These are phyloP conservation scores for Melieria crassipennis DNA, from an alignment of 2,888 invertebrate genomes.

Conservation along the genomic window DNA sequence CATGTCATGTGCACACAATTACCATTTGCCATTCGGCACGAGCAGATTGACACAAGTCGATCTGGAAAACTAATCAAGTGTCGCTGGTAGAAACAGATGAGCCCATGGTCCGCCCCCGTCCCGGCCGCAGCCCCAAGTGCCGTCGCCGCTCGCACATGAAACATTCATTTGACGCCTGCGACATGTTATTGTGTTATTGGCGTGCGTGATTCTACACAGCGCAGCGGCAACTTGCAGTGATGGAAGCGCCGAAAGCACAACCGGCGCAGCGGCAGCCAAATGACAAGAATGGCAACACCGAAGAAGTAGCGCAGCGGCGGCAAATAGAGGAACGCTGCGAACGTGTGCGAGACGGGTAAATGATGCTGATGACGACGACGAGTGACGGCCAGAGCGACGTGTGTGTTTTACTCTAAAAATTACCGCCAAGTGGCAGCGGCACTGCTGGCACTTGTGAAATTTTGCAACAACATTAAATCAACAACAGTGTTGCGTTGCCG, in stretches of 20 bases:
- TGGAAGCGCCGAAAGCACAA: neutral
- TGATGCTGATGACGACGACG: neutral
- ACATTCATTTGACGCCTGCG: slow-evolving; percentile 44
- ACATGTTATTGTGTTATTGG: slow-evolving; percentile 51
- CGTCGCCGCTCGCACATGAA: slow-evolving; percentile 32
- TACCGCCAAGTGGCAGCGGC: neutral
- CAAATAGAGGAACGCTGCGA: slow-evolving; percentile 10
- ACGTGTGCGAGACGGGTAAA: slow-evolving; percentile 2
- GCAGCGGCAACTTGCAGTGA: neutral
- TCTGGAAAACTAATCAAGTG: slow-evolving; percentile 46
- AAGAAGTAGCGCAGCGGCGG: slow-evolving; percentile 4
- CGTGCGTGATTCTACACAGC: slow-evolving; percentile 59
- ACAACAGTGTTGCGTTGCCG: slow-evolving; percentile 20
- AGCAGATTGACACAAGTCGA: slow-evolving; percentile 48
- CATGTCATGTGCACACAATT: slow-evolving; percentile 24
- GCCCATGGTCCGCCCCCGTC: neutral
- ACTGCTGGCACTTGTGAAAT: neutral
- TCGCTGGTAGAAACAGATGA: slow-evolving; percentile 36
- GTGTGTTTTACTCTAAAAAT: neutral
- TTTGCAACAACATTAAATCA: slow-evolving; percentile 25
- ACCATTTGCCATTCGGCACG: slow-evolving; percentile 22
- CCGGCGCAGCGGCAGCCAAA: neutral
- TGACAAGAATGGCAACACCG: slow-evolving; percentile 19
- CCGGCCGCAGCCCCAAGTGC: neutral
- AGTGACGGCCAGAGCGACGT: neutral